Evolutionary conservation across 2,113 vertebrate genomes (phyloP).

Genomic region (Anhinga rufa): DNA sequence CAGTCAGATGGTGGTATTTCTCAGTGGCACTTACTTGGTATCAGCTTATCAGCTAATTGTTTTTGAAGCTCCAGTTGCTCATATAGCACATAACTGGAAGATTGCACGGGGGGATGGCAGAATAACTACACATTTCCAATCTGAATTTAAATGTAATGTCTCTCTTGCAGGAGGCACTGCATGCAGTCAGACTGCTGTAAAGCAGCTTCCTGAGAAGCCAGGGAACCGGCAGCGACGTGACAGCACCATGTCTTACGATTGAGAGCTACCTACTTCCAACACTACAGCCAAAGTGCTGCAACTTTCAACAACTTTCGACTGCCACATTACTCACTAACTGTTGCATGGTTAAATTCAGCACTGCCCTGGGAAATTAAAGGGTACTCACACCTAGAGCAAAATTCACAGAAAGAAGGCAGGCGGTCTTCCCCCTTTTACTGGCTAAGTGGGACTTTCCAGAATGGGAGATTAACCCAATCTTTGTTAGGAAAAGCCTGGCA

Average conservation of each 20-base stretch:
- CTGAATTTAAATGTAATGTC: background rate
- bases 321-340: background rate
- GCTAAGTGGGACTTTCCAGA: background rate
- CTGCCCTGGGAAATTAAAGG: background rate
- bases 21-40: background rate
- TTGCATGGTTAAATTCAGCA: background rate
- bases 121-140: background rate
- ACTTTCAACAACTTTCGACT: background rate
- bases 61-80: background rate
- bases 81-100: background rate
- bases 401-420: background rate
- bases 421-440: background rate
- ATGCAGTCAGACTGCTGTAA: background rate
- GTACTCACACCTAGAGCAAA: background rate
- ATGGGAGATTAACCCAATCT: background rate
- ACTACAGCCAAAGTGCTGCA: background rate
- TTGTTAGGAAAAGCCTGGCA: background rate
- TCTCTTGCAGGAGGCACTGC: background rate
- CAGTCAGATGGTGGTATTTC: background rate
- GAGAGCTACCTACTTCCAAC: background rate
- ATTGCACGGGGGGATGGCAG: background rate
- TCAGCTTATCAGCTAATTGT: background rate
- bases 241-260: background rate
- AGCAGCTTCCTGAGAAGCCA: background rate
- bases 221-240: background rate